Evolutionary conservation across 1,140 invertebrate species (phyloP), one percentile per base, ranked within the genome.

Genomic region (Alviniconcha marisindica): DNA sequence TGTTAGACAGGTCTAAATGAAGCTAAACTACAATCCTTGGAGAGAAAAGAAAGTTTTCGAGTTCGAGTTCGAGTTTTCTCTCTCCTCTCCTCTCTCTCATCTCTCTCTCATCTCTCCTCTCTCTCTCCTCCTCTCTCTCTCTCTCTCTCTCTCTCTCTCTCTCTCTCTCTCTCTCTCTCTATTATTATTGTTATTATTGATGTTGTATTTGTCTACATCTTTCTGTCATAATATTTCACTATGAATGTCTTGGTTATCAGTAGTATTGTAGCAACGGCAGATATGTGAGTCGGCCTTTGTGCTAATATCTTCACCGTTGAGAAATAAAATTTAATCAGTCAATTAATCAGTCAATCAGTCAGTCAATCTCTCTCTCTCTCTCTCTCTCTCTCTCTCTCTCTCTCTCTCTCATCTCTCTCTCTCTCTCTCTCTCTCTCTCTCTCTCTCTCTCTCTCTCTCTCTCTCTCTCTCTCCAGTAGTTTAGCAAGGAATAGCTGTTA

Each of bases 161-260:
- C 79, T 36, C 1, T 36, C 31, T 76, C 28, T 48, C 44, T 18
- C n/a, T n/a, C n/a, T 81, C 28, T n/a, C 51, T 48, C 81, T 33
- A 82, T 24, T 82, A 54, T 15, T 69, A 66, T 36, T 69, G 40
- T 18, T 56, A 81, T 40, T 66, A 81, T 15, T 12, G 48, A 21
- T n/a, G n/a, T n/a, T n/a, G n/a, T 51, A 51, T 0, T 51, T 51
- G 1, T 51, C n/a, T n/a, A n/a, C n/a, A n/a, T n/a, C n/a, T n/a
- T n/a, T n/a, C n/a, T n/a, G n/a, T n/a, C n/a, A n/a, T n/a, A n/a
- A n/a, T n/a, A n/a, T n/a, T n/a, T n/a, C n/a, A n/a, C n/a, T n/a
- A n/a, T n/a, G n/a, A n/a, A n/a, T n/a, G n/a, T n/a, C n/a, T n/a
- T n/a, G n/a, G n/a, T n/a, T n/a, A n/a, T n/a, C n/a, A n/a, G n/a